phyloP scores from a whole-genome alignment of 2,113 vertebrate species.

The Eubucco bourcierii region DNA sequence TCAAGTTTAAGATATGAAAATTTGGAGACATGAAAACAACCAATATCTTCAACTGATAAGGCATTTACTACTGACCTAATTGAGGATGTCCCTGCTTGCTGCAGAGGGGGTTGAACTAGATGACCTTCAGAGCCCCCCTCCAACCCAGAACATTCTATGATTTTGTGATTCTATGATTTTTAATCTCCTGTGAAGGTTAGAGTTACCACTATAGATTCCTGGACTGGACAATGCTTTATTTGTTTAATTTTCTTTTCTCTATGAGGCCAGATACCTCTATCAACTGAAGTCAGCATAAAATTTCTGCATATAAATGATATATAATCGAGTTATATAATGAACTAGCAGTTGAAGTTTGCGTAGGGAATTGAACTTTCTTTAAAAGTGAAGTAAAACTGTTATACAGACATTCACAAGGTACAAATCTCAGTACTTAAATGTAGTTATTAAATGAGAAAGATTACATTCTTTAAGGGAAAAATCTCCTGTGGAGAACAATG shows the following conservation, averaged over 20 bases:
- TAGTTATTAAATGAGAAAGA: background rate
- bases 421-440: background rate
- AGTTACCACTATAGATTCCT: background rate
- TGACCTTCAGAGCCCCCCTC: no score
- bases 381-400: background rate
- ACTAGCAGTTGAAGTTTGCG: background rate
- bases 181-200: background rate
- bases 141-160: no score
- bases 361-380: background rate
- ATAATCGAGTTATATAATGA: background rate
- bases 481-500: constrained; percentile 14
- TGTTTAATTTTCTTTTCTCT: background rate
- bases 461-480: constrained; percentile 1
- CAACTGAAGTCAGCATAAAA: background rate
- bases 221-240: background rate
- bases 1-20: background rate
- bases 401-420: background rate
- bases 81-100: no score
- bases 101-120: no score
- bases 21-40: background rate
- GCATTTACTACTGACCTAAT: background rate
- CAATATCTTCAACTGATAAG: background rate
- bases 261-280: background rate
- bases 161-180: background rate
- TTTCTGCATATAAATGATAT: background rate